phyloP scores from a whole-genome alignment of 2,113 vertebrate genomes.

The Cyprinodon variegatus region DNA sequence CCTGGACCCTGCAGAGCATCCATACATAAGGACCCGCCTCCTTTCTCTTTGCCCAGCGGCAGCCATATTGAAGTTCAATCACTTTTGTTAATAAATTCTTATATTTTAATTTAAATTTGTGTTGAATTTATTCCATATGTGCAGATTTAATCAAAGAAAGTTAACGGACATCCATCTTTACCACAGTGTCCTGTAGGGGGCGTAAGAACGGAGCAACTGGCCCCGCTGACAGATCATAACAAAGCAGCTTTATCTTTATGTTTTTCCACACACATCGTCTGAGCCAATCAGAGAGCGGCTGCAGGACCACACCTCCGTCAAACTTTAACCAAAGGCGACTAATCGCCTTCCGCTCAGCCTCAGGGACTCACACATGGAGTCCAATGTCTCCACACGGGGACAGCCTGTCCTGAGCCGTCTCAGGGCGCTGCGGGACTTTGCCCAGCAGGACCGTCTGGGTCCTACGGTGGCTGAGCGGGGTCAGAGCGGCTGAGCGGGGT shows the following conservation, averaged over 20 bases:
- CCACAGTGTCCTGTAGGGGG: no score
- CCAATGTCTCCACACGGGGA: not conserved
- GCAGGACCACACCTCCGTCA: slow-evolving; percentile 8
- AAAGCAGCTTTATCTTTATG: slow-evolving; percentile 56
- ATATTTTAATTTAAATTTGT: no score
- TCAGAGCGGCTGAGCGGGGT: no score
- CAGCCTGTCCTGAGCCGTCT: not conserved
- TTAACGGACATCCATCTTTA: no score
- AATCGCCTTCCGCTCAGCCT: not conserved
- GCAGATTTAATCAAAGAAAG: no score
- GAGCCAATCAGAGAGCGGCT: slow-evolving; percentile 2
- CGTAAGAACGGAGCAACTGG: not conserved
- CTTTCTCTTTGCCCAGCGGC: no score
- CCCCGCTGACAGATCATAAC: not conserved
- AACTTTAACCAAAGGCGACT: not conserved
- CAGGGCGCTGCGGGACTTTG: not conserved
- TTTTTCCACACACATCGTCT: slow-evolving; percentile 29
- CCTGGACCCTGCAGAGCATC: no score
- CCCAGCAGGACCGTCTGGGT: not conserved
- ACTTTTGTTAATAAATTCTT: no score
- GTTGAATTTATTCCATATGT: no score
- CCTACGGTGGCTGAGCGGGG: no score
- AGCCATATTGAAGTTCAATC: no score
- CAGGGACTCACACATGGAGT: not conserved
- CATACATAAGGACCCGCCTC: no score